Conservation (phyloP, 2,113 vertebrate species). For the Centropristis striata region DNA sequence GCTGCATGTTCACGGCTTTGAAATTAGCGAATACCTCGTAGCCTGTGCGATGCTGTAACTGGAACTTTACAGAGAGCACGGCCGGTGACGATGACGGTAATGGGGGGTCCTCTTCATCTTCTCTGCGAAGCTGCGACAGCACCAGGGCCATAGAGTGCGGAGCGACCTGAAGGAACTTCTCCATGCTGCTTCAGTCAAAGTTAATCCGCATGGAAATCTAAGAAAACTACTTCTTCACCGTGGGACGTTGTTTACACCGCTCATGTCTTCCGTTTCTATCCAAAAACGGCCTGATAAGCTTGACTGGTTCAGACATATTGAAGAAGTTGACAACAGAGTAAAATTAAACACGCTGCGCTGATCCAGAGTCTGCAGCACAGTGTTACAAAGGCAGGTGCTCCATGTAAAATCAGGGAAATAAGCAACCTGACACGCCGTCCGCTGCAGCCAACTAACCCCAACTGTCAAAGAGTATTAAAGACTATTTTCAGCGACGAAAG, state of each 20-base stretch:
- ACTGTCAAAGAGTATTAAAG: conserved; percentile 59
- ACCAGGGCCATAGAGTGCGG: conserved; percentile 95
- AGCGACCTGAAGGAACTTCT: conserved; percentile 89
- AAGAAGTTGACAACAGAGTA: neutral
- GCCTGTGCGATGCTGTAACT: conserved; percentile 86
- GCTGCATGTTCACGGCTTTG: conserved; percentile 95
- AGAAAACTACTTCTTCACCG: neutral
- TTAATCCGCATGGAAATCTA: conserved; percentile 1
- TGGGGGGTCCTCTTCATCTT: conserved; percentile 29
- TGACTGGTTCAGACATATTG: neutral
- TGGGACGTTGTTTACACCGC: neutral
- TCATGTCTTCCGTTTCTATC: neutral
- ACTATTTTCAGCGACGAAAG: conserved; percentile 43
- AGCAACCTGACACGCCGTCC: conserved; percentile 31
- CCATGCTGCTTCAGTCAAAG: conserved; percentile 72
- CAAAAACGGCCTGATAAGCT: neutral
- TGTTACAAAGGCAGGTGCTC: conserved; percentile 34
- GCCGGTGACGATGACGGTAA: conserved; percentile 7
- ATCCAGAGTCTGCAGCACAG: neutral
- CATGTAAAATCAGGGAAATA: conserved; percentile 27
- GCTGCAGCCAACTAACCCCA: conserved; percentile 23
- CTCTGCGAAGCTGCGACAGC: conserved; percentile 79
- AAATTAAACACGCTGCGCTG: neutral
- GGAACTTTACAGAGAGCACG: conserved; percentile 67
- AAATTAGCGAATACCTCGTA: conserved; percentile 96